phyloP scores from a whole-genome alignment of 2,113 vertebrate species.

The Pelobates fuscus region DNA sequence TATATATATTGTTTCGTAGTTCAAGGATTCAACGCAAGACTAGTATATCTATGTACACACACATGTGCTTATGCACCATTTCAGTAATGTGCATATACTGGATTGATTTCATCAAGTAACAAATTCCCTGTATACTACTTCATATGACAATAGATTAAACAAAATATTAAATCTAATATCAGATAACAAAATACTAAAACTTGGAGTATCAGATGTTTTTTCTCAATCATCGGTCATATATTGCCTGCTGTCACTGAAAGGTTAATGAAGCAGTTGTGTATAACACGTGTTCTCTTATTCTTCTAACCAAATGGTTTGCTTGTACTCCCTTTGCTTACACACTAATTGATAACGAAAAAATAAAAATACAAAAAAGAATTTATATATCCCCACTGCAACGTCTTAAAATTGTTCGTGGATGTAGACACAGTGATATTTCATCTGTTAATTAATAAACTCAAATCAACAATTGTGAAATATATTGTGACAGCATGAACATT shows the following conservation, averaged over 20 bases:
- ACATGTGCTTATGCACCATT: no score
- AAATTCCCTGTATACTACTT: background rate
- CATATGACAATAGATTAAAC: background rate
- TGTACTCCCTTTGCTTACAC: background rate
- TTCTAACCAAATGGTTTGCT: background rate
- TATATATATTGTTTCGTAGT: no score
- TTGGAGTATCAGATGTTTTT: no score
- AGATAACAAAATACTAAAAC: no score
- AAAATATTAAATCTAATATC: background rate
- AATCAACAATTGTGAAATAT: background rate
- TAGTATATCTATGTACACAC: no score
- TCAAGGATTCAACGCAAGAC: no score
- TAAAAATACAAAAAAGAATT: no score
- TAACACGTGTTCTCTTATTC: background rate
- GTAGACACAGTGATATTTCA: no score
- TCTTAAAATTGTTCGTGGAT: no score
- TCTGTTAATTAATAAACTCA: background rate
- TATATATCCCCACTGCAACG: no score
- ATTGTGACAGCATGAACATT: slow-evolving; percentile 10
- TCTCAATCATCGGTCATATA: background rate
- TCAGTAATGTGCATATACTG: background rate
- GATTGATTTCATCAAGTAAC: background rate
- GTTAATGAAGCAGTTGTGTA: background rate
- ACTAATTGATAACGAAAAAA: slow-evolving; percentile 8
- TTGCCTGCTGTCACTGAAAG: background rate